Evolutionary conservation across 2,888 invertebrate genomes (phyloP), one percentile per base, ranked within the genome.

Genomic region (Drosophila anomelani): DNA sequence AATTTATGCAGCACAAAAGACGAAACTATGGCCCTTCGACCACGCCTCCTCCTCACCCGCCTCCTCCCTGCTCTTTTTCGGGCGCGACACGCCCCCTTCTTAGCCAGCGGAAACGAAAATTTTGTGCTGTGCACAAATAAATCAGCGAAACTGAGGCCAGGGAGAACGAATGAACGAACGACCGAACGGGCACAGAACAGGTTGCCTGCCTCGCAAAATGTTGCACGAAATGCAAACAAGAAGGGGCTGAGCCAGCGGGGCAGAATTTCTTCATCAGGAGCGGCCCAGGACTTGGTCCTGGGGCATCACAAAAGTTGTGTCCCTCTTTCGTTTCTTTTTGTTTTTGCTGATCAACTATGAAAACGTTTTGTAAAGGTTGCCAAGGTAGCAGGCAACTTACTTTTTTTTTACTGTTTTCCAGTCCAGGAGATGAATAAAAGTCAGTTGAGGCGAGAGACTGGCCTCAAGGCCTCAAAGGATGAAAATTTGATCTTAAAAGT

Each of bases 41-140:
- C 38, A 34, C 51, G 64, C 49, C 55, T 20, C 17, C 17, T 10
- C 41, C 17, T 3, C 41, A 10, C 4, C 17, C 44, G 20, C 44
- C 43, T 7, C 29, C 54, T 9, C 8, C 23, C 9, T 12, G 47
- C 49, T 29, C 41, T 43, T 43, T n/a, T 58, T 51, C 9, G 36
- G 17, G 26, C 26, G 7, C 8, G 32, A 49, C 56, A 17, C 61
- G 43, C 47, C 57, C 66, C 41, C 36, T 53, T 38, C 55, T 36
- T 71, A 9, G 69, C 55, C 36, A 78, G 55, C 85, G 86, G 88
- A 89, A 86, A 82, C 89, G 86, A 82, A 86, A 87, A 85, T 89
- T 87, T 87, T 85, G 87, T 87, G 85, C 88, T 84, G 75, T 80
- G 82, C 79, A 82, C 82, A 89, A 89, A 86, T 89, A 86, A 86